phyloP scores from a whole-genome alignment of 2,113 vertebrate genomes.

The Corvus moneduloides region DNA sequence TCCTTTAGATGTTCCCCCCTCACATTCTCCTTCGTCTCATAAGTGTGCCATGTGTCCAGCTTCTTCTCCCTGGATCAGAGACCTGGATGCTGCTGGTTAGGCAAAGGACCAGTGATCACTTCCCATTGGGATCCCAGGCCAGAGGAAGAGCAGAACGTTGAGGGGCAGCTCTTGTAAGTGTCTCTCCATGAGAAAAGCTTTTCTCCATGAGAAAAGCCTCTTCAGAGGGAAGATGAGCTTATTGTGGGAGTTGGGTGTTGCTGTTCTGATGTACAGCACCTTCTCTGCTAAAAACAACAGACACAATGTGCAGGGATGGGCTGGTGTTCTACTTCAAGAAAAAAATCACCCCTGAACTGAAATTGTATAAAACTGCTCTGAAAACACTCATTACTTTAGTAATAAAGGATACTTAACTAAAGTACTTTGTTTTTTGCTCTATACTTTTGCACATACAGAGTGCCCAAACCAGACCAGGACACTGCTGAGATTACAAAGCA shows the following conservation, averaged over 20 bases:
- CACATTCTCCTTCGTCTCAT: background rate
- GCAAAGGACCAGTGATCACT: background rate
- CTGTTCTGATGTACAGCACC: background rate
- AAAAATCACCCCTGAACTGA: background rate
- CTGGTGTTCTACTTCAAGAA: background rate
- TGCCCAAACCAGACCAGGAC: background rate
- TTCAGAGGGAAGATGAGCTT: background rate
- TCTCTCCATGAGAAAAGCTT: background rate
- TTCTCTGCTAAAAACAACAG: background rate
- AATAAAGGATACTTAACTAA: background rate
- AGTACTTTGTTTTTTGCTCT: background rate
- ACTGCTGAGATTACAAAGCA: background rate
- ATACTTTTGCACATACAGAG: background rate
- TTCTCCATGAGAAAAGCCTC: background rate
- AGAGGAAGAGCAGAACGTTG: background rate
- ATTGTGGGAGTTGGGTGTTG: background rate
- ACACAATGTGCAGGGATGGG: background rate
- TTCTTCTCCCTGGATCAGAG: background rate
- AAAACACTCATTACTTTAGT: background rate
- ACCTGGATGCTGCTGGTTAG: background rate
- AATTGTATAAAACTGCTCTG: background rate
- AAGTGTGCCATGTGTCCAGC: fast-evolving
- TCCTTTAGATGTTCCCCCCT: background rate
- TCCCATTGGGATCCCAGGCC: background rate
- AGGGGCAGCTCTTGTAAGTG: background rate